Evolutionary conservation across 2,113 vertebrate species (phyloP), one percentile per base, ranked within the genome.

Genomic region (Chaetops frenatus): DNA sequence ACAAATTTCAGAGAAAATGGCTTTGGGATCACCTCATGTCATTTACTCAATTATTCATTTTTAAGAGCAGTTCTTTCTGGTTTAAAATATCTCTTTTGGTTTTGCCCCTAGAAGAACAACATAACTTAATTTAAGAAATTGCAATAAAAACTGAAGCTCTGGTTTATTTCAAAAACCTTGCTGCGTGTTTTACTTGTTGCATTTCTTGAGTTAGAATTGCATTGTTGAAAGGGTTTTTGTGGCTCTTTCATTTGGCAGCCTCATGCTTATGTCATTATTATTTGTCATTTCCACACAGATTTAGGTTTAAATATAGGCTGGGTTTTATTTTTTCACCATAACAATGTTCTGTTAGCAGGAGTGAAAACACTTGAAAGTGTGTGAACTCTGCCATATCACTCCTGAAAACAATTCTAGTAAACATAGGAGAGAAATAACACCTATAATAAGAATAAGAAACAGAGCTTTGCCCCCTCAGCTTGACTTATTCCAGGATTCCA

Each of bases 381-480:
- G 42, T 86, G 36, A 77, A 38, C 18, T 82, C 19, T 47, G 53
- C 17, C 44, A 73, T 16, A n/a, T 70, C 57, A 8, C 10, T 69
- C n/a, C 42, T 73, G 51, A 65, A 81, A 91, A 61, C 1, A 20
- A n/a, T 67, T 72, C 31, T 15, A 7, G 28, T 47, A 81, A 91
- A 57, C 6, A 28, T 0, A 24, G 5, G 10, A 65, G 27, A 77
- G 45, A 53, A 61, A 78, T 40, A 78, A 8, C 11, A 77, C 2
- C 19, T 36, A 7, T 17, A 65, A 24, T 42, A 58, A 9, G 18
- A 72, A 28, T 67, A 45, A n/a, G 24, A 69, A 54, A 36, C 35
- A 31, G 38, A 15, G 1, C 7, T 80, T 47, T 72, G 1, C 2
- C 9, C 3, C 9, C 10, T 51, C 3, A 3, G 8, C 6, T 47